Evolutionary conservation across 1,140 invertebrate species (phyloP).

Genomic region (Apis florea): DNA sequence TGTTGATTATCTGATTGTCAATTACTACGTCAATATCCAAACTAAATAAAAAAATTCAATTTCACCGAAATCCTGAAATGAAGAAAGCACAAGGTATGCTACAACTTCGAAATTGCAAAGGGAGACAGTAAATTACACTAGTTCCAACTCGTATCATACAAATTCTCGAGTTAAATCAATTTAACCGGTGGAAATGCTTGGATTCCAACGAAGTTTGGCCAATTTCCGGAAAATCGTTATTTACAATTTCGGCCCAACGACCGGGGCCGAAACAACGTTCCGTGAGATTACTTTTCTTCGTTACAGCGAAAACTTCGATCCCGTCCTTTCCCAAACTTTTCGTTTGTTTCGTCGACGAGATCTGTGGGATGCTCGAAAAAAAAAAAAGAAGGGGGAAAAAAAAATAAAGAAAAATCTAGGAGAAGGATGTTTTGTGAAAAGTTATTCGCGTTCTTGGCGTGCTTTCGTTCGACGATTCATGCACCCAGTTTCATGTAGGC

Average conservation of each 20-base stretch:
- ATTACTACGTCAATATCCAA: no score
- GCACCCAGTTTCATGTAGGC: conserved; percentile 47
- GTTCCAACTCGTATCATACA: neutral
- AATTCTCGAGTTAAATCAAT: conserved; percentile 38
- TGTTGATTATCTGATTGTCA: no score
- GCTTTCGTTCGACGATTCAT: conserved; percentile 33
- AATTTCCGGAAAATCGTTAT: conserved; percentile 39
- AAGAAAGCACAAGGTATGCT: no score
- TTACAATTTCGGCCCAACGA: conserved; percentile 26
- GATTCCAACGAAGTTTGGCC: conserved; percentile 9
- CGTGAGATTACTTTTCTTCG: conserved; percentile 50
- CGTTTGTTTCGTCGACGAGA: neutral
- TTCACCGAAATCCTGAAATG: no score
- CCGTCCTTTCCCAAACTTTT: conserved; percentile 14
- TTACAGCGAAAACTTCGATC: conserved; percentile 41
- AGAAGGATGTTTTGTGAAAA: conserved; percentile 35
- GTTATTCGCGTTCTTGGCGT: conserved; percentile 38
- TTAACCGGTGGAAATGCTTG: conserved; percentile 12
- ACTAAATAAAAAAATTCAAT: no score
- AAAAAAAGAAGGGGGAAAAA: no score
- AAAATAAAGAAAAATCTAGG: conserved; percentile 34
- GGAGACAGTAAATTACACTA: neutral
- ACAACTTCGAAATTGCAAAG: neutral
- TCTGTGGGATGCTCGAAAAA: neutral
- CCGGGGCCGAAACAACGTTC: conserved; percentile 8